Conservation (phyloP, 2,113 vertebrate genomes). For the Rhinoptilus africanus region DNA sequence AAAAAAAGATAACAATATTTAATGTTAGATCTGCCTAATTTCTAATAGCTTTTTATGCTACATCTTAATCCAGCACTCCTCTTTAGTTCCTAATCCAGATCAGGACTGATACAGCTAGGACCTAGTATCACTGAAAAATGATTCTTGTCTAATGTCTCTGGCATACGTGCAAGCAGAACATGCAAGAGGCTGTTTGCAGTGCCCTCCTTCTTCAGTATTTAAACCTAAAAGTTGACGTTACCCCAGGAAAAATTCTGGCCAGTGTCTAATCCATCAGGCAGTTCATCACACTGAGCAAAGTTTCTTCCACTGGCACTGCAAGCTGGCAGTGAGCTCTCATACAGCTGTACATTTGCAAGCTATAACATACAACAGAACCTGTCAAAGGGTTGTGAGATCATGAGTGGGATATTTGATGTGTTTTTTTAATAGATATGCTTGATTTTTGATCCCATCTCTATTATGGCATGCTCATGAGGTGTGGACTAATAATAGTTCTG, state of each 20-base stretch:
- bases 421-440: not conserved
- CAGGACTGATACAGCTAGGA: not conserved
- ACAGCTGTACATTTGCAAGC: not conserved
- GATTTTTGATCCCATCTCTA: not conserved
- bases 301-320: not conserved
- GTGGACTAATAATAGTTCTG: not conserved
- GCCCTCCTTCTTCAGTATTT: constrained; percentile 15
- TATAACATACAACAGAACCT: not conserved
- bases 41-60: not conserved
- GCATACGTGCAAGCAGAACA: not conserved
- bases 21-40: not conserved
- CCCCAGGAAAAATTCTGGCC: constrained; percentile 14
- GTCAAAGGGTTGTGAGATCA: not conserved
- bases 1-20: not conserved
- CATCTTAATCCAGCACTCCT: not conserved
- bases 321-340: not conserved
- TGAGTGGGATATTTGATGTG: not conserved
- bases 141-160: not conserved
- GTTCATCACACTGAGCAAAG: not conserved
- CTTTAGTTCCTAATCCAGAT: not conserved
- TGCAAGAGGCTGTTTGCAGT: not conserved
- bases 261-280: not conserved
- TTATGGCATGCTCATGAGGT: not conserved
- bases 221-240: constrained; percentile 35
- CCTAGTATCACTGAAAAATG: not conserved